Evolutionary conservation across 2,797 vertebrate genomes (phyloP), one percentile per base, ranked within the genome.

Genomic region (Enteromius unitaeniatus): DNA sequence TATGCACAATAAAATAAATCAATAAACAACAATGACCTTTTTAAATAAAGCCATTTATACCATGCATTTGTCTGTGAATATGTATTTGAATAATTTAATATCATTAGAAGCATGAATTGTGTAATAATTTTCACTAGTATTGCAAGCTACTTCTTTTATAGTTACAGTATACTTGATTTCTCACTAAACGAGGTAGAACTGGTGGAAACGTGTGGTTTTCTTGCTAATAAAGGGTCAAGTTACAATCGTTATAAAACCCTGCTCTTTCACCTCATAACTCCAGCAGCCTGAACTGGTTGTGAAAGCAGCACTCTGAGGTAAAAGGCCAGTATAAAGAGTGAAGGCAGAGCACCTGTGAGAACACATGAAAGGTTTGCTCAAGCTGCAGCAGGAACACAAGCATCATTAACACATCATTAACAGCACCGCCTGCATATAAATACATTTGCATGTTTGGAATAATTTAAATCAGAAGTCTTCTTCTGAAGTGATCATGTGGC

Each of bases 251-350:
- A 79, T 21, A 79, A 79, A 79, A 67, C 42, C 10, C 19, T 53
- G 77, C 65, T 79, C 77, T 68, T 79, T 79, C 4, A 53, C 77
- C 77, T 67, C 62, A 10, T 51, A 3, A 9, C 60, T 28, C 37
- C 5, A 31, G 69, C 9, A 64, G 76, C 40, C 23, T n/a, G 55
- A 26, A 40, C 10, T 64, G 9, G 14, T 47, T 8, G 17, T 6
- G n/a, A 64, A 78, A 78, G 58, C 26, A 28, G 45, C 15, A 21
- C 28, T 34, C 42, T 11, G 26, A 34, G 60, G 45, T 28, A n/a
- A 62, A 78, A 47, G 26, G 58, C 10, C 60, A 31, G 42, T 49
- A 49, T 67, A n/a, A 37, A 21, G n/a, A 67, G 14, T 23, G 3
- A 67, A 49, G 4, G 11, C 26, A 67, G 10, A 3, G 49, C 2